Percentiles rank a stretch among this genome's conserved stretches.
phyloP scores from a whole-genome alignment of 2,113 vertebrate genomes.

The Sus scrofa region DNA sequence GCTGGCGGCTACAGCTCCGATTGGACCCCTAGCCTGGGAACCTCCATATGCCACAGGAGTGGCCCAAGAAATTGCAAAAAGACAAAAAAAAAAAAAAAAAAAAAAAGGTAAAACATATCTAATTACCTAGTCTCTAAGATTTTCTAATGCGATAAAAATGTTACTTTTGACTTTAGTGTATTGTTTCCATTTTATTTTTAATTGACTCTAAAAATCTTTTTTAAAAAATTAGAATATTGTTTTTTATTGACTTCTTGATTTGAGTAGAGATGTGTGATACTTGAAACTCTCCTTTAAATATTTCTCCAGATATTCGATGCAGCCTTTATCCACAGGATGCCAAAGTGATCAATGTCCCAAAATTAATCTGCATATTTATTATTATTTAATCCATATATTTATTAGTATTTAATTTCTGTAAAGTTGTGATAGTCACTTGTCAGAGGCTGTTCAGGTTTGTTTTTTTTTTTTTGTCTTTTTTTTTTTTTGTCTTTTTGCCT shows the following conservation, averaged over 20 bases:
- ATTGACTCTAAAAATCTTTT: not conserved
- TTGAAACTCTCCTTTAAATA: not conserved
- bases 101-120: not conserved
- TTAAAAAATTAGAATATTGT: not conserved
- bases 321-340: not conserved
- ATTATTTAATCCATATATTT: not conserved
- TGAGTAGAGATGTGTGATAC: not conserved
- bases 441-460: not conserved
- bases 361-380: not conserved
- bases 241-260: not conserved
- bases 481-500: no score
- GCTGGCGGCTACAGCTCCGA: no score
- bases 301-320: not conserved
- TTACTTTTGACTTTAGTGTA: not conserved
- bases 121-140: not conserved
- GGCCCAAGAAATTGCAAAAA: no score
- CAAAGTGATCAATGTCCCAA: not conserved
- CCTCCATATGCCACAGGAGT: no score
- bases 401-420: not conserved
- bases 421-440: not conserved
- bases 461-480: no score
- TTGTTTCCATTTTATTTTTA: slow-evolving; percentile 19
- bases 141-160: not conserved
- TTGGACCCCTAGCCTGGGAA: no score
- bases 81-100: no score